Evolutionary conservation across 1,140 invertebrate genomes (phyloP).

Genomic region (Phthorimaea operculella): DNA sequence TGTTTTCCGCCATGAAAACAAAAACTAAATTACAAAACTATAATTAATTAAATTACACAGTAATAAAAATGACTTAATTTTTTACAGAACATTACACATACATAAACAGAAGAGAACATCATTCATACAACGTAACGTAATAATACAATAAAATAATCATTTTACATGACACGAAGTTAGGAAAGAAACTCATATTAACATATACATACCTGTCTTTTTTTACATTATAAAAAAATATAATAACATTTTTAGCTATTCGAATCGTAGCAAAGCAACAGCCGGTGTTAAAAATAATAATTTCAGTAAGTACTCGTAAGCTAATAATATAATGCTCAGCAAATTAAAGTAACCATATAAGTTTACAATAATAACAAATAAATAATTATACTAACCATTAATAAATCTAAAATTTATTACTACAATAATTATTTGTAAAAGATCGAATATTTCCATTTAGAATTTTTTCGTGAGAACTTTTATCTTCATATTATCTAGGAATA

Average conservation of each 20-base stretch:
- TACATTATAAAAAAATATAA: conserved; percentile 9
- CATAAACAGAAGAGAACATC: conserved; percentile 22
- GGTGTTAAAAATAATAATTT: conserved; percentile 18
- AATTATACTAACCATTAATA: conserved; percentile 36
- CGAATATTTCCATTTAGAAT: conserved; percentile 48
- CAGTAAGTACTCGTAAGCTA: conserved; percentile 46
- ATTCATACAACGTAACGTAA: conserved; percentile 11
- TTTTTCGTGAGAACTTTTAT: conserved; percentile 33
- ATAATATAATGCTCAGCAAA: conserved; percentile 29
- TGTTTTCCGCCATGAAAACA: conserved; percentile 31
- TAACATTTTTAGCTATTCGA: background rate
- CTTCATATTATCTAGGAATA: conserved; percentile 40
- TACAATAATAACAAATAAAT: conserved; percentile 21
- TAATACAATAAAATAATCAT: background rate
- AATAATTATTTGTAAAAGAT: conserved; percentile 42
- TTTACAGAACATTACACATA: conserved; percentile 25
- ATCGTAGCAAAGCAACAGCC: conserved; percentile 10
- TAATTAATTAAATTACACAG: conserved; percentile 25
- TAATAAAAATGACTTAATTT: conserved; percentile 27
- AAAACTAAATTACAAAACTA: conserved; percentile 29
- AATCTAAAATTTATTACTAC: conserved; percentile 32
- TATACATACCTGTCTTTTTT: conserved; percentile 20
- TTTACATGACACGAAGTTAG: conserved; percentile 13
- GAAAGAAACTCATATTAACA: no score
- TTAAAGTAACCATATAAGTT: conserved; percentile 30